These are phyloP conservation scores for Rhabdornis inornatus DNA, from an alignment of 2,113 vertebrate species.

Conservation along the genomic window DNA sequence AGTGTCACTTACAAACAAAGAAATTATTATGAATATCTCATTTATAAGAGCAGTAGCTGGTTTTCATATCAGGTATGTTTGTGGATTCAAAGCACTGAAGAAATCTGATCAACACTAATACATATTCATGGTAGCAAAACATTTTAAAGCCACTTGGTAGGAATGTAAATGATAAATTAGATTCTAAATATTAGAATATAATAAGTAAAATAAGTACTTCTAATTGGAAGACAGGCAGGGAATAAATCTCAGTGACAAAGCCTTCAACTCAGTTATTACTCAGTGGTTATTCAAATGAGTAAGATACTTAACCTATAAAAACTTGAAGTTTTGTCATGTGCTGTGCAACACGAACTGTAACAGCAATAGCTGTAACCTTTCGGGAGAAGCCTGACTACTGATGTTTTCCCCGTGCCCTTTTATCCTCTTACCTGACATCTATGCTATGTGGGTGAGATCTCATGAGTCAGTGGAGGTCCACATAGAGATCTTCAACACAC, in stretches of 20 bases:
- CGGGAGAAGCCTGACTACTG: not conserved
- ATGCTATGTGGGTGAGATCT: not conserved
- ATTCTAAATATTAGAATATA: not conserved
- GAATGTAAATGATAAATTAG: constrained; percentile 1
- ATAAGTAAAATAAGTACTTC: not conserved
- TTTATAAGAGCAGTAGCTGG: constrained; percentile 37
- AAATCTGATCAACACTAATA: not conserved
- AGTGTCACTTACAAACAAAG: not conserved
- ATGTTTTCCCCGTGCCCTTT: not conserved
- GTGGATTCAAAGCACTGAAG: constrained; percentile 43
- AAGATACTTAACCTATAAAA: not conserved
- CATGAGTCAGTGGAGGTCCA: not conserved
- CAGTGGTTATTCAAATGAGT: not conserved
- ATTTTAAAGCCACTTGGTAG: constrained; percentile 24
- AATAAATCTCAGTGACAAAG: not conserved
- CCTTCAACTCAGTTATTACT: not conserved
- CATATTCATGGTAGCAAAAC: not conserved
- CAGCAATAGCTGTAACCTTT: not conserved
- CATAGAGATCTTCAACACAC: not conserved
- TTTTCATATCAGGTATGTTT: constrained; percentile 29
- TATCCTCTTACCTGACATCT: not conserved
- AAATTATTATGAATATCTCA: constrained; percentile 21
- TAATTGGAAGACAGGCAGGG: not conserved
- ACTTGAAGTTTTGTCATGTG: not conserved
- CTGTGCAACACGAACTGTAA: not conserved